Evolutionary conservation across 2,797 vertebrate genomes (phyloP).

Genomic region (Enoplosus armatus): DNA sequence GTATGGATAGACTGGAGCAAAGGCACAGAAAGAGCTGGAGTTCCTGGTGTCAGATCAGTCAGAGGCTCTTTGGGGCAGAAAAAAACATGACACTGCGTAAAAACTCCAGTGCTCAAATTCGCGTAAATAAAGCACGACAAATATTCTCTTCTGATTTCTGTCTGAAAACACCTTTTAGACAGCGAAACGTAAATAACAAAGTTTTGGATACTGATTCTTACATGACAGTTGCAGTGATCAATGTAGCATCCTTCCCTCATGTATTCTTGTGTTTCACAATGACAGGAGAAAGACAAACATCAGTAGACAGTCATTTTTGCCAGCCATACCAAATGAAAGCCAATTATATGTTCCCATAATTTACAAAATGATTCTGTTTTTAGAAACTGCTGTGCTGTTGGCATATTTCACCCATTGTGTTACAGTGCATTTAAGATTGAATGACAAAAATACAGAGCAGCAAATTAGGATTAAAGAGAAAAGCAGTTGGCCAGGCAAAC

Average conservation of each 20-base stretch:
- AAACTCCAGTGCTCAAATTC: not conserved
- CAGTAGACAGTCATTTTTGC: not conserved
- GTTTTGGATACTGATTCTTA: not conserved
- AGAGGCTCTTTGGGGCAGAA: not conserved
- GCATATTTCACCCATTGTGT: slow-evolving; percentile 41
- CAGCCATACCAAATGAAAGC: slow-evolving; percentile 1
- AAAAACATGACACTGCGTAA: not conserved
- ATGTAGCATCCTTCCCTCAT: not conserved
- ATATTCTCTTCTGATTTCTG: not conserved
- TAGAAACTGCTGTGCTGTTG: slow-evolving; percentile 22
- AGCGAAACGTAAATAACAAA: not conserved
- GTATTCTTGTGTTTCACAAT: not conserved
- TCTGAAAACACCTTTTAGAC: not conserved
- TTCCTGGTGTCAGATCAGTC: not conserved
- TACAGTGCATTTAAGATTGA: slow-evolving; percentile 51
- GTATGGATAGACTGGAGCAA: not conserved
- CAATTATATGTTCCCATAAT: slow-evolving; percentile 14
- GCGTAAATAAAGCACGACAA: not conserved
- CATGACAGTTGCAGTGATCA: not conserved
- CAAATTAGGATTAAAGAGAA: slow-evolving; percentile 70
- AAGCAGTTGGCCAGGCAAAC: slow-evolving; percentile 72
- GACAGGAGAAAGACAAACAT: slow-evolving; percentile 9
- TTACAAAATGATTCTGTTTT: slow-evolving; percentile 31
- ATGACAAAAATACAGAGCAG: slow-evolving; percentile 63
- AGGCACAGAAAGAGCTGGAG: not conserved